Evolutionary conservation across 2,113 vertebrate genomes (phyloP).

Genomic region (Erpornis zantholeuca): DNA sequence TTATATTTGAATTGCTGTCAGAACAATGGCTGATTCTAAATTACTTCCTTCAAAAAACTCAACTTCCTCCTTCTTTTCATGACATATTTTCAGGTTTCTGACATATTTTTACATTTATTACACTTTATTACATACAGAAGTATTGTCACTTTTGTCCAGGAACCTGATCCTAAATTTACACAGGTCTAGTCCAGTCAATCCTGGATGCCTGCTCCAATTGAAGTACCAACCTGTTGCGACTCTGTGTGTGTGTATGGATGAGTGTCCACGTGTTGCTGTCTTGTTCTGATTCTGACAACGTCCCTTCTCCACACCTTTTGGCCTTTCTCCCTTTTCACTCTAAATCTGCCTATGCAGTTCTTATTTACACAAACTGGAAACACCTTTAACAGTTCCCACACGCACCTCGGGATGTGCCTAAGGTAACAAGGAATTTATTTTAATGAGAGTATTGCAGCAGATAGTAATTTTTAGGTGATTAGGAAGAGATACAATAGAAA

Average conservation of each 20-base stretch:
- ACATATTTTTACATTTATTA: neutral
- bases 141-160: neutral
- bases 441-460: neutral
- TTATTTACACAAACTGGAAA: neutral
- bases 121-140: neutral
- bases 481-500: neutral
- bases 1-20: neutral
- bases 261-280: neutral
- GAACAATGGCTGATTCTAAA: neutral
- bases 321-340: neutral
- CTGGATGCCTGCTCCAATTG: neutral
- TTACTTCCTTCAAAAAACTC: neutral
- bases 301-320: neutral
- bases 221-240: neutral
- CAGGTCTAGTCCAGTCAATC: neutral
- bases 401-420: neutral
- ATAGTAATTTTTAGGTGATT: neutral
- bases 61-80: neutral
- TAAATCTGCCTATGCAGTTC: neutral
- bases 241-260: neutral
- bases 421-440: neutral
- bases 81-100: neutral
- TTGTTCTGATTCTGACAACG: neutral
- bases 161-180: neutral
- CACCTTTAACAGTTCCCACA: neutral